A percentile compares a stretch with the other conserved stretches of the same genome.
Conservation (phyloP, 2,888 invertebrate species). For the Chouioia cunea region DNA sequence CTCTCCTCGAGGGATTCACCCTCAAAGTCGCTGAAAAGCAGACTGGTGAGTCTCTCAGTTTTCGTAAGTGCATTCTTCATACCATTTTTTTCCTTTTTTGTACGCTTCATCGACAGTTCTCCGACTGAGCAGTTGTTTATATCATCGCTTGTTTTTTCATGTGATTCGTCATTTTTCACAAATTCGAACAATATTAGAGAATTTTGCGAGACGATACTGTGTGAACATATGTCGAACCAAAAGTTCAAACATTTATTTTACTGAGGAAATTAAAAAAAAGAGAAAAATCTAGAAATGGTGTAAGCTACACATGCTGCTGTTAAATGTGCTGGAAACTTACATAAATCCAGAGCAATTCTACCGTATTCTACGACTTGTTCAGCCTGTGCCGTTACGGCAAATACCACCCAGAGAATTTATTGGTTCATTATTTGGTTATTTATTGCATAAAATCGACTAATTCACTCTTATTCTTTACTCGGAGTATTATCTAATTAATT, state of each 20-base stretch:
- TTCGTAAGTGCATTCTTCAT: not conserved
- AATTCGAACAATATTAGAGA: too few species aligned
- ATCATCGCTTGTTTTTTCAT: too few species aligned
- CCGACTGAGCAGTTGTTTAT: too few species aligned
- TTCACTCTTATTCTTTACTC: too few species aligned
- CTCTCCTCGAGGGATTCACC: conserved; percentile 79
- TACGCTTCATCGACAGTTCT: too few species aligned
- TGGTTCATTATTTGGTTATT: not conserved
- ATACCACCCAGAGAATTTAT: conserved; percentile 17
- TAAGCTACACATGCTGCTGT: not conserved
- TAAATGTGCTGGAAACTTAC: conserved; percentile 23
- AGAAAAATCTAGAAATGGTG: too few species aligned
- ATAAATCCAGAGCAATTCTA: conserved; percentile 20
- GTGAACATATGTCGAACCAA: too few species aligned
- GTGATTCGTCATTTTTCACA: too few species aligned
- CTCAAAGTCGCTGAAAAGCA: conserved; percentile 82
- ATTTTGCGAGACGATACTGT: too few species aligned
- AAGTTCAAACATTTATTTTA: too few species aligned
- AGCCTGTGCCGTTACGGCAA: conserved; percentile 1
- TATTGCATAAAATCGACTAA: too few species aligned
- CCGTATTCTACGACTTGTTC: not conserved
- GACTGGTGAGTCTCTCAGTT: conserved; percentile 73
- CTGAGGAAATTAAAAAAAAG: not conserved
- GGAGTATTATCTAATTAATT: too few species aligned
- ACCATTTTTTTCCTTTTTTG: not conserved